Percentiles rank a stretch among this genome's conserved stretches.
Evolutionary conservation across 2,113 vertebrate genomes (phyloP).

Genomic region (Otolemur garnettii): DNA sequence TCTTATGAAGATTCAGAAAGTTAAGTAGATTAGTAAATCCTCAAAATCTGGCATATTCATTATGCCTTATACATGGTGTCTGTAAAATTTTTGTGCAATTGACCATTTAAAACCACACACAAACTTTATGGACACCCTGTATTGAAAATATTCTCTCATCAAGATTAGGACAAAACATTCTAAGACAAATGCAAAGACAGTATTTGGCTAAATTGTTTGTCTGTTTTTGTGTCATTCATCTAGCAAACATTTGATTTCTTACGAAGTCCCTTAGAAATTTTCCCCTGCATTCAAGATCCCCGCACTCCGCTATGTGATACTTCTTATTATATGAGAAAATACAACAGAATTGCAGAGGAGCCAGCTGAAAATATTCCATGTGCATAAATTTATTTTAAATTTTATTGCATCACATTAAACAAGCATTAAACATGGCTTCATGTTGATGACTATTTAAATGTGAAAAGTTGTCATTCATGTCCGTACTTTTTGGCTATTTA

Average conservation of each 20-base stretch:
- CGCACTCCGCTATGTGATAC: no score
- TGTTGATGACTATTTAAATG: conserved; percentile 87
- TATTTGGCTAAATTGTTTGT: not conserved
- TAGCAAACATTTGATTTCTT: not conserved
- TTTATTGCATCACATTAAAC: conserved; percentile 90
- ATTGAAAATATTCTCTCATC: not conserved
- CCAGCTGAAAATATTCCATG: conserved; percentile 84
- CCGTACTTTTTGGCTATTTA: conserved; percentile 89
- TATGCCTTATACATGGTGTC: not conserved
- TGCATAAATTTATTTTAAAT: conserved; percentile 91
- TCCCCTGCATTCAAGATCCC: not conserved
- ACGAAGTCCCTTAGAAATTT: not conserved
- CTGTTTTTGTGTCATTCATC: not conserved
- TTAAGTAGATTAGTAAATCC: not conserved
- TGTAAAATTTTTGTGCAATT: no score
- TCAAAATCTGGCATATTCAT: not conserved
- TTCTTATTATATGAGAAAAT: conserved; percentile 2
- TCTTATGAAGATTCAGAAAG: not conserved
- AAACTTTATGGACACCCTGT: no score
- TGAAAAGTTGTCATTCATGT: conserved; percentile 89
- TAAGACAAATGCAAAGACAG: not conserved
- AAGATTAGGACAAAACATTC: not conserved
- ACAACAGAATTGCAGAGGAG: conserved; percentile 67
- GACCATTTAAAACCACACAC: no score
- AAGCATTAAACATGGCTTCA: conserved; percentile 92